Percentiles rank a stretch among this genome's conserved stretches.
Conservation (phyloP, 2,888 invertebrate genomes). For the Drosophila gaucha region DNA sequence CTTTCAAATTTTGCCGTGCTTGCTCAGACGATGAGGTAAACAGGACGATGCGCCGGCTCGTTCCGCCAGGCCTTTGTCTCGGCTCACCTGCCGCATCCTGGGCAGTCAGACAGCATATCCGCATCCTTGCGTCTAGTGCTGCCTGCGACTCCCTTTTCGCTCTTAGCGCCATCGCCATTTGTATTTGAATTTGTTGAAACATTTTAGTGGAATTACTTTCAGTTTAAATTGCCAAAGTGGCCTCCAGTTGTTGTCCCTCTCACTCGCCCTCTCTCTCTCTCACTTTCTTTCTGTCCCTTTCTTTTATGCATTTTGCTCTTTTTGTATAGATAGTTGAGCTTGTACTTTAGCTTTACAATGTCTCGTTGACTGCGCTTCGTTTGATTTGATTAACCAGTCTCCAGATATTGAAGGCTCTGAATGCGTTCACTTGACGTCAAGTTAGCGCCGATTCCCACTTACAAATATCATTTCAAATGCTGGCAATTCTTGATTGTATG, state of each 20-base stretch:
- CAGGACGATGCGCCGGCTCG: slow-evolving; percentile 6
- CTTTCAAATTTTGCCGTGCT: slow-evolving; percentile 67
- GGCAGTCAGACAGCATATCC: slow-evolving; percentile 8
- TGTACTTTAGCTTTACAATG: slow-evolving; percentile 3
- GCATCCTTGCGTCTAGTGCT: slow-evolving; percentile 12
- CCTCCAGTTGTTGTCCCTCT: slow-evolving; percentile 10
- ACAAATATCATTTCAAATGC: not conserved
- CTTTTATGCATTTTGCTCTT: slow-evolving; percentile 1
- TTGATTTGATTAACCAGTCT: slow-evolving; percentile 33
- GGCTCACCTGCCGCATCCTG: slow-evolving; percentile 32
- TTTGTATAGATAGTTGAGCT: slow-evolving; percentile 2
- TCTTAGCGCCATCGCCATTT: too few species aligned
- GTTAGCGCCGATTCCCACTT: slow-evolving; percentile 1
- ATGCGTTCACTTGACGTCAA: slow-evolving; percentile 11
- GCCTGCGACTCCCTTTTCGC: not conserved
- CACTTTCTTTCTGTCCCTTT: not conserved
- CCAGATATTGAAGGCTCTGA: not conserved
- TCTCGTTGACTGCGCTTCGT: slow-evolving; percentile 3
- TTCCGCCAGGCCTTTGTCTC: slow-evolving; percentile 36
- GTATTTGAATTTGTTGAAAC: slow-evolving; percentile 71
- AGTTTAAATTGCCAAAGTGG: slow-evolving; percentile 67
- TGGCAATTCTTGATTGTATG: not conserved
- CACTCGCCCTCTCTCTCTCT: not conserved
- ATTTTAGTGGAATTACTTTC: slow-evolving; percentile 77
- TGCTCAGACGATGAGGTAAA: slow-evolving; percentile 60